Percentiles rank a stretch among this genome's conserved stretches.
These are phyloP conservation scores for Platanista minor DNA, from an alignment of 2,113 vertebrate genomes.

Conservation along the genomic window DNA sequence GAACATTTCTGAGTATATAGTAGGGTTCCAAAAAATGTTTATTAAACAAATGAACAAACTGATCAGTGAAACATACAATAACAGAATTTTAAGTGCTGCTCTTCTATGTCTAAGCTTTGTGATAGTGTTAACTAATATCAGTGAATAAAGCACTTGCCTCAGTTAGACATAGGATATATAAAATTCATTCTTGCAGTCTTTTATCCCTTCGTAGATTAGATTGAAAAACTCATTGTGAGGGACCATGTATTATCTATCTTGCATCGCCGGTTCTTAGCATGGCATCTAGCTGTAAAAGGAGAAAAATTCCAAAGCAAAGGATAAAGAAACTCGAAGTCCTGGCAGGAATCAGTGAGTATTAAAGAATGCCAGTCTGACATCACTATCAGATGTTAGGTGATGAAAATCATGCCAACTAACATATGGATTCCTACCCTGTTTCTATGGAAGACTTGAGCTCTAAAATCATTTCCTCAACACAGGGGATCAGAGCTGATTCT, in stretches of 20 bases:
- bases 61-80: neutral
- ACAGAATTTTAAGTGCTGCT: conserved; percentile 15
- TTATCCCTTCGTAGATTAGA: neutral
- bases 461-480: conserved; percentile 71
- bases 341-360: conserved; percentile 48
- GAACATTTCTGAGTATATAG: conserved; percentile 10
- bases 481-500: conserved; percentile 44
- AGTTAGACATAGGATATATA: conserved; percentile 15
- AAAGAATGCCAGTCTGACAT: conserved; percentile 49
- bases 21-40: conserved; percentile 34
- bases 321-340: conserved; percentile 33
- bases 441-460: conserved; percentile 49
- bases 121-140: conserved; percentile 4
- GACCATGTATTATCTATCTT: neutral
- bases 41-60: conserved; percentile 52
- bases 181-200: conserved; percentile 37
- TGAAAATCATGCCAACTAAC: conserved; percentile 59
- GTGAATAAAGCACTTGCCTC: conserved; percentile 39
- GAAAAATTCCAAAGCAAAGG: conserved; percentile 8
- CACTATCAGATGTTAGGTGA: conserved; percentile 48
- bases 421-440: conserved; percentile 66
- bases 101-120: neutral
- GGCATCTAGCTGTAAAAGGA: neutral
- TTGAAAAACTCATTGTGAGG: neutral
- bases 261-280: neutral